phyloP scores from a whole-genome alignment of 2,113 vertebrate species.

The Calidris pygmaea region DNA sequence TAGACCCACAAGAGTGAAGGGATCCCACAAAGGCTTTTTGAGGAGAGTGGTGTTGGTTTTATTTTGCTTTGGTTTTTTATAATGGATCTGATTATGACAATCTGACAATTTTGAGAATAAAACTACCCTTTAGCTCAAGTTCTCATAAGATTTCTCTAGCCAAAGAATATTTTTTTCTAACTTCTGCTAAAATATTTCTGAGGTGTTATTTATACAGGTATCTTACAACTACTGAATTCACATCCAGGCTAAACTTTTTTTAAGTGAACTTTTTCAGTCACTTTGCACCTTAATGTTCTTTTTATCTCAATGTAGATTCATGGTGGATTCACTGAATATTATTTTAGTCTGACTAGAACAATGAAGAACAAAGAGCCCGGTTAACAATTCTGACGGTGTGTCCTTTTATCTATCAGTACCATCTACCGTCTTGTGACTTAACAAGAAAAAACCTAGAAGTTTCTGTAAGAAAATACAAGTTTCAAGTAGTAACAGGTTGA shows the following conservation, averaged over 20 bases:
- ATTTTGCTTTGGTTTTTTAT: background rate
- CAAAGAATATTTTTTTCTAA: background rate
- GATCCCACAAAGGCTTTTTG: background rate
- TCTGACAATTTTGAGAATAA: background rate
- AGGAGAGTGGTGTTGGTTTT: background rate
- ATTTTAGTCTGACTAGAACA: slow-evolving; percentile 23
- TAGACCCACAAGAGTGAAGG: background rate
- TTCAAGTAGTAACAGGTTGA: slow-evolving; percentile 67
- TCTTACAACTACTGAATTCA: background rate
- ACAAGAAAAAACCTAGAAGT: slow-evolving; percentile 37
- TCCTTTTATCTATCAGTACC: slow-evolving; percentile 16
- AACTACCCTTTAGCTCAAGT: background rate
- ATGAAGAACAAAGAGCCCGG: background rate
- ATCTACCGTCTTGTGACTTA: slow-evolving; percentile 1
- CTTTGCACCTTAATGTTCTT: background rate
- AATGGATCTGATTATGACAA: background rate
- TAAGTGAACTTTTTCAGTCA: background rate
- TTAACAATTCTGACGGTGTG: background rate
- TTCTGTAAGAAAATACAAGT: slow-evolving; percentile 48
- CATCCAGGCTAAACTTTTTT: background rate
- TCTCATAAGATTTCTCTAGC: background rate
- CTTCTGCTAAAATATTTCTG: background rate
- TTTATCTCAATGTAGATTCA: background rate
- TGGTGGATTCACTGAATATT: slow-evolving; percentile 5
- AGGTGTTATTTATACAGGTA: background rate